Conservation (phyloP, 1,140 invertebrate genomes). For the Thaumatotibia leucotreta region DNA sequence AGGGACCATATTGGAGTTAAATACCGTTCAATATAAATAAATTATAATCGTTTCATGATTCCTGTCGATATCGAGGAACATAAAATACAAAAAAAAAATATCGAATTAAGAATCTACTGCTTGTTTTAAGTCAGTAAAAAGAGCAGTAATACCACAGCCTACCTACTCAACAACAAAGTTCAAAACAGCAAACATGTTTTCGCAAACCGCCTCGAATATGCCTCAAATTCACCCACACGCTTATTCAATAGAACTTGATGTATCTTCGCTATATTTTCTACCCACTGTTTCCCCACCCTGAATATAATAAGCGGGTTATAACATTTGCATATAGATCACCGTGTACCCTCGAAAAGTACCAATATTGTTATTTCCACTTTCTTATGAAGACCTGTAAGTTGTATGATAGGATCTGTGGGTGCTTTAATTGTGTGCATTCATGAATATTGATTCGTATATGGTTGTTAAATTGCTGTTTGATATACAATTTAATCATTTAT, state of each 20-base stretch:
- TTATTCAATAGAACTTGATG: conserved; percentile 48
- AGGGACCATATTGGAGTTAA: too few species aligned
- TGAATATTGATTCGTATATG: conserved; percentile 7
- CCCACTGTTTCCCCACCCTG: conserved; percentile 49
- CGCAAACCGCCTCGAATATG: neutral
- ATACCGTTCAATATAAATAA: too few species aligned
- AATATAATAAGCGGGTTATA: conserved; percentile 73
- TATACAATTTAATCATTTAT: neutral
- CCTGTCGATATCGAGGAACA: too few species aligned
- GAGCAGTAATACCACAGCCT: neutral
- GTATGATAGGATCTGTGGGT: conserved; percentile 4
- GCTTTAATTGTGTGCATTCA: neutral
- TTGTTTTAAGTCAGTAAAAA: neutral
- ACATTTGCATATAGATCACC: conserved; percentile 73
- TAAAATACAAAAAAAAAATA: too few species aligned
- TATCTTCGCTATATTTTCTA: conserved; percentile 45
- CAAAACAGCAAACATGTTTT: neutral
- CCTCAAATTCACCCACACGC: neutral
- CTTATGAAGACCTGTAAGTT: conserved; percentile 26
- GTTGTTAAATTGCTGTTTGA: neutral
- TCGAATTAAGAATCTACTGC: too few species aligned
- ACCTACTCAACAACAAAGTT: neutral
- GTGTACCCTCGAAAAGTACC: conserved; percentile 32
- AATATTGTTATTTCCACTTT: conserved; percentile 33
- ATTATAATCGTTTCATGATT: too few species aligned